Evolutionary conservation across 1,140 invertebrate species (phyloP).

Genomic region (Lordiphosa collinella): DNA sequence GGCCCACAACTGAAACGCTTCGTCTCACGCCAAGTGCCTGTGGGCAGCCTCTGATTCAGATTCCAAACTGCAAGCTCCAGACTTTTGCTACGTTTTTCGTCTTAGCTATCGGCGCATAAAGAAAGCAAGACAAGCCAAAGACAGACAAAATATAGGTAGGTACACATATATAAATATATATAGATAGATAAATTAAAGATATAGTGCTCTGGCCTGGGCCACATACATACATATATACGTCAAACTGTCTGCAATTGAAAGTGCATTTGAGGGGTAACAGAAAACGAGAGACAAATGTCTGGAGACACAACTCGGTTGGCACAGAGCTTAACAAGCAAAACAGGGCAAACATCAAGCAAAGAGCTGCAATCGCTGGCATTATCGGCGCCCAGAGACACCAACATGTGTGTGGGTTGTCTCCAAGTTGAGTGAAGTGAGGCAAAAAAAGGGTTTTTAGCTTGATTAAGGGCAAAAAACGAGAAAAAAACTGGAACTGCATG

Average conservation of each 20-base stretch:
- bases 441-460: conserved; percentile 56
- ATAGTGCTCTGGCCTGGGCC: conserved; percentile 56
- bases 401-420: conserved; percentile 70
- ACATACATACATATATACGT: conserved; percentile 59
- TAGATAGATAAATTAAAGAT: conserved; percentile 75
- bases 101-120: conserved; percentile 36
- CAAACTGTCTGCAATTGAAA: conserved; percentile 76
- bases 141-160: conserved; percentile 57
- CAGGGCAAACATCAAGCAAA: conserved; percentile 40
- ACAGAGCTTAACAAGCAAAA: conserved; percentile 65
- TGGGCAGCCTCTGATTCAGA: conserved; percentile 52
- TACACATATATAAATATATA: conserved; percentile 24
- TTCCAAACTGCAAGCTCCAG: conserved; percentile 25
- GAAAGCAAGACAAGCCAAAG: conserved; percentile 45
- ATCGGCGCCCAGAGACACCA: conserved; percentile 41
- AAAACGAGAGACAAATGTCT: conserved; percentile 23
- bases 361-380: conserved; percentile 66
- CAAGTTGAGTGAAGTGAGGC: conserved; percentile 50
- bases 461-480: conserved; percentile 65
- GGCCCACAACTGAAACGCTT: conserved; percentile 55
- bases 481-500: conserved; percentile 62
- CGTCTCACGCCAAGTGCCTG: conserved; percentile 65
- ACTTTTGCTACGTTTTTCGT: conserved; percentile 17
- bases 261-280: conserved; percentile 73
- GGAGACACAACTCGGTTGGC: conserved; percentile 50